Conservation (phyloP, 2,797 vertebrate species). For the Hapalemur alaotrensis region DNA sequence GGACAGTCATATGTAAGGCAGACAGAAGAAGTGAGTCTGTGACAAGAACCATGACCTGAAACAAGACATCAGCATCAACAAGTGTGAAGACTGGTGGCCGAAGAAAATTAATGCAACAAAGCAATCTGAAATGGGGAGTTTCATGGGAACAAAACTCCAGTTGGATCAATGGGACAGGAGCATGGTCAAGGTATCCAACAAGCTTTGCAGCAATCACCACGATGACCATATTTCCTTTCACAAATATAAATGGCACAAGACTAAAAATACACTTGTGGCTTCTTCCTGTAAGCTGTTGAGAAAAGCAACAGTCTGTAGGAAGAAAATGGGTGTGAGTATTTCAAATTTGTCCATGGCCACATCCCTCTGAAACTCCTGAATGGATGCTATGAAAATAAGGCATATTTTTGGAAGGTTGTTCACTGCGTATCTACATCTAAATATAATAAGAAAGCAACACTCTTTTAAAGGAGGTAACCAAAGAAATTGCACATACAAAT, state of each 20-base stretch:
- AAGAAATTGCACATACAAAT: neutral
- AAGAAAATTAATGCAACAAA: neutral
- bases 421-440: neutral
- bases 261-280: slow-evolving; percentile 69
- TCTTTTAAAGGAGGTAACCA: neutral
- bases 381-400: slow-evolving; percentile 36
- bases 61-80: neutral
- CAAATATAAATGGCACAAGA: slow-evolving; percentile 35
- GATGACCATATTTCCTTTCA: slow-evolving; percentile 35
- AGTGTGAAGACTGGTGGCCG: neutral
- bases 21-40: neutral
- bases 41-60: neutral
- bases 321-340: slow-evolving; percentile 55
- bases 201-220: neutral
- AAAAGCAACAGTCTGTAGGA: slow-evolving; percentile 60
- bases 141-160: neutral
- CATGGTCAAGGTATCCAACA: neutral
- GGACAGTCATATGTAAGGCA: neutral
- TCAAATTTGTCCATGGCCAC: slow-evolving; percentile 45
- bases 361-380: slow-evolving; percentile 47
- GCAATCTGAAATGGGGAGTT: neutral
- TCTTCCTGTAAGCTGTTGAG: slow-evolving; percentile 58
- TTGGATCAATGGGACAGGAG: neutral
- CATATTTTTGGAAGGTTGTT: slow-evolving; percentile 7
- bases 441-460: neutral